A percentile compares a stretch with the other conserved stretches of the same genome.
Conservation (phyloP, 2,888 invertebrate species). For the Teleiodes luculella region DNA sequence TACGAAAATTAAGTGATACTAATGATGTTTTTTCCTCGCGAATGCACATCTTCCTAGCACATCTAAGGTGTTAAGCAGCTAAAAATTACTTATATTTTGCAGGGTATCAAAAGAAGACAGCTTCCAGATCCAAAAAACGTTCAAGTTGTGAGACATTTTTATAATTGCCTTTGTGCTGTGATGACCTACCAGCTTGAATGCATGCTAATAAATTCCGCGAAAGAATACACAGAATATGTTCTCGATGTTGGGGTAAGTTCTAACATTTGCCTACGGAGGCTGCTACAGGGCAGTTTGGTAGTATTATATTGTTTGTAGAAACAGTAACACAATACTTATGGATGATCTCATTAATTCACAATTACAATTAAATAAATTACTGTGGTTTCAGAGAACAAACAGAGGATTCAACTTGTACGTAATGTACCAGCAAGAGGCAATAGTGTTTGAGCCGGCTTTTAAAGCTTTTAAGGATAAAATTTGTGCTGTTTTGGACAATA, state of each 20-base stretch:
- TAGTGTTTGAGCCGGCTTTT: conserved; percentile 87
- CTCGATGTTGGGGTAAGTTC: conserved; percentile 83
- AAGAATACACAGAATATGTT: conserved; percentile 87
- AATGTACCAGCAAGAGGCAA: conserved; percentile 77
- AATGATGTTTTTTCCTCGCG: too few relatives aligned
- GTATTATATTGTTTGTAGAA: too few relatives aligned
- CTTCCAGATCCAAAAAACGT: conserved; percentile 83
- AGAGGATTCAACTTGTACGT: conserved; percentile 84
- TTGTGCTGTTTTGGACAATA: conserved; percentile 83
- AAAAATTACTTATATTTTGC: not conserved
- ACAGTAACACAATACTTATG: too few relatives aligned
- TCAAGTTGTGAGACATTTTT: conserved; percentile 86
- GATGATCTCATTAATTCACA: too few relatives aligned
- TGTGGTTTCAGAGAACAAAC: conserved; percentile 77
- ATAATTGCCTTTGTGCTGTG: conserved; percentile 89
- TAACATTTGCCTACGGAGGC: too few relatives aligned
- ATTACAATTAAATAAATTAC: too few relatives aligned
- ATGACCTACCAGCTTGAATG: conserved; percentile 94
- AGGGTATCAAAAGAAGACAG: conserved; percentile 82
- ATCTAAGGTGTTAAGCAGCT: too few relatives aligned
- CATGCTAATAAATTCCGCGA: conserved; percentile 87
- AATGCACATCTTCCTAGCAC: too few relatives aligned
- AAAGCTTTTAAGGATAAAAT: conserved; percentile 85
- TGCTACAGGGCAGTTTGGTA: too few relatives aligned
- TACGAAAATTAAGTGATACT: too few relatives aligned